phyloP scores from a whole-genome alignment of 2,888 invertebrate species.

The Polia nebulosa region DNA sequence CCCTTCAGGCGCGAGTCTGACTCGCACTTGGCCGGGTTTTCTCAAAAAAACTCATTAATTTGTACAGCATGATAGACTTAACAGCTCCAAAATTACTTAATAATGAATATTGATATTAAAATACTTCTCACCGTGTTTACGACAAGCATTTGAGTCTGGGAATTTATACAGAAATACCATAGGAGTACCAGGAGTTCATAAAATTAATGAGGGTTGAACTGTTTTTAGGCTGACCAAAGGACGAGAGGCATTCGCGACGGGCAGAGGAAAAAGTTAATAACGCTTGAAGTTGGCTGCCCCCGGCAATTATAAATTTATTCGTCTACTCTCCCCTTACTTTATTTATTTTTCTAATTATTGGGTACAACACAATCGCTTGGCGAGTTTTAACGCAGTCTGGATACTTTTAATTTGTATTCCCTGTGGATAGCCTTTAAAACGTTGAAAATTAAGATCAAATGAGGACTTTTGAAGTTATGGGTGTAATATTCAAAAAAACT shows the following conservation, averaged over 20 bases:
- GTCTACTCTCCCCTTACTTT: slow-evolving; percentile 61
- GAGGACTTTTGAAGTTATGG: neutral
- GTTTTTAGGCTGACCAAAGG: slow-evolving; percentile 70
- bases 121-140: slow-evolving; percentile 12
- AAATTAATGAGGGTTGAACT: slow-evolving; percentile 71
- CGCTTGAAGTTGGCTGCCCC: slow-evolving; percentile 71
- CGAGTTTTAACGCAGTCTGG: slow-evolving; percentile 47
- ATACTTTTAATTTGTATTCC: slow-evolving; percentile 56
- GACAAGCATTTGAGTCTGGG: neutral
- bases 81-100: neutral
- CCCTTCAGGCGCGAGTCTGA: too few species aligned
- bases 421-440: slow-evolving; percentile 7
- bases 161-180: slow-evolving; percentile 49
- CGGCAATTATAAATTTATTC: slow-evolving; percentile 74
- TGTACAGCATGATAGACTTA: neutral
- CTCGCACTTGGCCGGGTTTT: too few species aligned
- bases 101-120: slow-evolving; percentile 17
- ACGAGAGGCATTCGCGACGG: slow-evolving; percentile 61
- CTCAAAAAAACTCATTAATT: too few species aligned
- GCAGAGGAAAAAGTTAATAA: slow-evolving; percentile 76
- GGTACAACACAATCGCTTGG: slow-evolving; percentile 61
- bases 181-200: slow-evolving; percentile 60
- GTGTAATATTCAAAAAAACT: neutral
- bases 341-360: slow-evolving; percentile 67
- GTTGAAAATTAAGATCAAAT: slow-evolving; percentile 16